These are phyloP conservation scores for Naso thynnoides DNA, from an alignment of 2,797 vertebrate species.

Conservation along the genomic window DNA sequence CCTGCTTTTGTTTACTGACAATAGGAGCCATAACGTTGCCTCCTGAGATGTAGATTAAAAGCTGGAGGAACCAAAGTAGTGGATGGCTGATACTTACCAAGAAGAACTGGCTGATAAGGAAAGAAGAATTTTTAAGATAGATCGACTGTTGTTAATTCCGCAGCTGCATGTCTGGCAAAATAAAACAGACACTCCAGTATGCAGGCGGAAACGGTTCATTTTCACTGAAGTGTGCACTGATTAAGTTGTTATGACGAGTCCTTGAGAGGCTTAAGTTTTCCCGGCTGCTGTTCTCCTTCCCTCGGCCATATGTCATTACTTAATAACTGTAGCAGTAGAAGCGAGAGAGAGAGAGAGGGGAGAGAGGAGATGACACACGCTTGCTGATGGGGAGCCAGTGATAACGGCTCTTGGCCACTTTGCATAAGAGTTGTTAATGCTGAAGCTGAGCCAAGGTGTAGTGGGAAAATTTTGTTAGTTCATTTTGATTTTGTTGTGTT, in stretches of 20 bases:
- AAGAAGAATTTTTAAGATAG: constrained; percentile 16
- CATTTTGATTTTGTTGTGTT: constrained; percentile 1
- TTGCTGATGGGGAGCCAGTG: constrained; percentile 52
- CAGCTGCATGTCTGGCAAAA: constrained; percentile 56
- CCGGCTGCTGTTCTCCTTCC: constrained; percentile 59
- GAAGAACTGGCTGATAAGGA: constrained; percentile 20
- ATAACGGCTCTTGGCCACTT: constrained; percentile 57
- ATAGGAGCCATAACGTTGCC: constrained; percentile 19
- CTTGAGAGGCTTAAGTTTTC: constrained; percentile 65
- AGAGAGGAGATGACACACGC: constrained; percentile 37
- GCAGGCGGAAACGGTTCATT: constrained; percentile 47
- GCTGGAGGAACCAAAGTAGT: constrained; percentile 38
- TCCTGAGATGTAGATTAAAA: constrained; percentile 51
- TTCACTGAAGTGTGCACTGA: constrained; percentile 64
- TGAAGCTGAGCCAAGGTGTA: constrained; percentile 47
- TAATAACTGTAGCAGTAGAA: constrained; percentile 64
- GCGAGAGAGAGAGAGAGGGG: constrained; percentile 17
- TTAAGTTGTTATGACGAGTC: constrained; percentile 73
- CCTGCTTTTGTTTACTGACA: constrained; percentile 47
- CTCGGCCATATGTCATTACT: constrained; percentile 68
- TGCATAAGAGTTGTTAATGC: constrained; percentile 53
- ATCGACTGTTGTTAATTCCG: constrained; percentile 39
- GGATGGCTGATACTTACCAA: constrained; percentile 32
- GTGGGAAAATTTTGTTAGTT: constrained; percentile 12
- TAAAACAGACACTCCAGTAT: constrained; percentile 48